A percentile compares a stretch with the other conserved stretches of the same genome.
Conservation (phyloP, 92 coral and sea anemone genomes). For the Desmophyllum pertusum region DNA sequence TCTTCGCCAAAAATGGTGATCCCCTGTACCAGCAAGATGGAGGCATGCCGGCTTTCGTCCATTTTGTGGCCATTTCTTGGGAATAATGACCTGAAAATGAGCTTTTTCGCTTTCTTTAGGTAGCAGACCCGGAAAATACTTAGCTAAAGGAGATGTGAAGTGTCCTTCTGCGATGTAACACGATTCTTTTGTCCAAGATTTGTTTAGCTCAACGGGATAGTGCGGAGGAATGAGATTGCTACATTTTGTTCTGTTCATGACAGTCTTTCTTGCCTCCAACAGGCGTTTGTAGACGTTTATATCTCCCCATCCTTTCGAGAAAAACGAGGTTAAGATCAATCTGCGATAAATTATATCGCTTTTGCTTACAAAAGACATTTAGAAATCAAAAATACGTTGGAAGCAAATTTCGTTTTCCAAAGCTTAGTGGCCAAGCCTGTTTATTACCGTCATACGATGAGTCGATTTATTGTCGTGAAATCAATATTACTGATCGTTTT, state of each 20-base stretch:
- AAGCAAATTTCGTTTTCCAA: not conserved
- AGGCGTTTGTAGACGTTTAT: conserved; percentile 68
- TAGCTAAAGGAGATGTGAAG: conserved; percentile 90
- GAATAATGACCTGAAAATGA: conserved; percentile 84
- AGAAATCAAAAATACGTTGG: not conserved
- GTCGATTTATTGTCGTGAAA: conserved; percentile 11
- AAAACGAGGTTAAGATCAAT: conserved; percentile 80
- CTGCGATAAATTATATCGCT: conserved; percentile 89
- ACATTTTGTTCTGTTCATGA: conserved; percentile 60
- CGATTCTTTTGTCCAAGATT: conserved; percentile 75
- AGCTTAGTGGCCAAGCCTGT: conserved; percentile 55
- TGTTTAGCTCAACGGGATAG: conserved; percentile 78
- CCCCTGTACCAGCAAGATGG: conserved; percentile 96
- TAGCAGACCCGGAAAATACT: conserved; percentile 75
- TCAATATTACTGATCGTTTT: not conserved
- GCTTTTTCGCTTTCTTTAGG: conserved; percentile 95
- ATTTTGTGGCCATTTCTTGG: conserved; percentile 70
- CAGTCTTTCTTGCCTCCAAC: conserved; percentile 68
- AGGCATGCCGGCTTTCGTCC: conserved; percentile 83
- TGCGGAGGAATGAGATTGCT: conserved; percentile 55
- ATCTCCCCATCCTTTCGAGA: conserved; percentile 94
- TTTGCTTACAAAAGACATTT: conserved; percentile 69
- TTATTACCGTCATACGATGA: not conserved
- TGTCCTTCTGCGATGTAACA: conserved; percentile 92
- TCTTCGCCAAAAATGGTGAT: conserved; percentile 95